These are phyloP conservation scores for Labeo calbasu DNA, from an alignment of 2,797 vertebrate species.

Conservation along the genomic window DNA sequence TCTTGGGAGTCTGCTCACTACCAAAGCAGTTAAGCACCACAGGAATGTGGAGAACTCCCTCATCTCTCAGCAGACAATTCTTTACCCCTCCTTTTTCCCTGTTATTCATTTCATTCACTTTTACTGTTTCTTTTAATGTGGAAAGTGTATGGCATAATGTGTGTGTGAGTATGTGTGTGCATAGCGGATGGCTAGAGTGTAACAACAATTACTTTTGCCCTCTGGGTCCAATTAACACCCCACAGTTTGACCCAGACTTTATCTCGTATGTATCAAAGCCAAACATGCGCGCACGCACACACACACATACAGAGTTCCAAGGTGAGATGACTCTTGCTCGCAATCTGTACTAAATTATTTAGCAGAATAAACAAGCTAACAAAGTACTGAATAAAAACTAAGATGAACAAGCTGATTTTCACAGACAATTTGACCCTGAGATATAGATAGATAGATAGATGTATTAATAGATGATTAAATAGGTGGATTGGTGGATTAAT, in stretches of 20 bases:
- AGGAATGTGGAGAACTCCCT: constrained; percentile 33
- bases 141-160: neutral
- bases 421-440: neutral
- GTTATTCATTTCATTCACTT: constrained; percentile 9
- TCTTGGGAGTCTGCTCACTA: neutral
- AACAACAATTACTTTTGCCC: constrained; percentile 33
- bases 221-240: constrained; percentile 40
- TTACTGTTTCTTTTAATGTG: neutral
- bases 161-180: constrained; percentile 30
- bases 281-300: neutral
- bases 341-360: constrained; percentile 3
- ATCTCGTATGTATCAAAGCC: constrained; percentile 50
- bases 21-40: constrained; percentile 4
- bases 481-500: neutral
- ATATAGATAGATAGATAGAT: neutral
- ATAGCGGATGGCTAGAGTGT: neutral
- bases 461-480: neutral
- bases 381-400: neutral
- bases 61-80: neutral
- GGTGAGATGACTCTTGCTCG: constrained; percentile 7
- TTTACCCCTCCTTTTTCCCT: neutral
- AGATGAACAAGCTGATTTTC: neutral
- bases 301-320: constrained; percentile 8
- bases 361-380: neutral
- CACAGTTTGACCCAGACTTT: constrained; percentile 33